A percentile compares a stretch with the other conserved stretches of the same genome.
These are phyloP conservation scores for Lucifuga dentata DNA, from an alignment of 2,113 vertebrate species.

Conservation along the genomic window DNA sequence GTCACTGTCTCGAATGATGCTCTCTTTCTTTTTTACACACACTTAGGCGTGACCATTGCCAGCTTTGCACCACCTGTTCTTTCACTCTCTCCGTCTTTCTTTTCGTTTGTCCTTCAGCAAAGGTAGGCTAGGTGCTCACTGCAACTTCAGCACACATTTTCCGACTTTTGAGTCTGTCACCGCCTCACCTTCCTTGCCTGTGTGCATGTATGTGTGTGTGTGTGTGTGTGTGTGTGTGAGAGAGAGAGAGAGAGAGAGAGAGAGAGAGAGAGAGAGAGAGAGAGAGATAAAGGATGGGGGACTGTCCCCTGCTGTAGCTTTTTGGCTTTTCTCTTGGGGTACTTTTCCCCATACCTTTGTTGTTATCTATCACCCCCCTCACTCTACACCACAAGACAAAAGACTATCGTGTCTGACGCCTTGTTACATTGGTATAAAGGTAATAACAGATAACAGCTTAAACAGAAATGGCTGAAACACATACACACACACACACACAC, in stretches of 20 bases:
- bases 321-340: slow-evolving; percentile 51
- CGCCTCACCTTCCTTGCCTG: slow-evolving; percentile 63
- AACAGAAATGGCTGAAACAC: no score
- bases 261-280: slow-evolving; percentile 12
- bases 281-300: slow-evolving; percentile 49
- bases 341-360: slow-evolving; percentile 71
- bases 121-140: slow-evolving; percentile 48
- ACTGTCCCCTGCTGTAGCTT: slow-evolving; percentile 57
- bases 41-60: not conserved
- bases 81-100: slow-evolving; percentile 15
- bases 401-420: slow-evolving; percentile 24
- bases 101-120: slow-evolving; percentile 38
- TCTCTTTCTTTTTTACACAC: slow-evolving; percentile 33
- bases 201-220: slow-evolving; percentile 26
- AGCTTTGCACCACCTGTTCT: slow-evolving; percentile 21
- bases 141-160: slow-evolving; percentile 51
- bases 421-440: no score
- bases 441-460: no score
- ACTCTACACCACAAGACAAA: slow-evolving; percentile 30
- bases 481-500: no score
- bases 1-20: slow-evolving; percentile 31
- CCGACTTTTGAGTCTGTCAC: slow-evolving; percentile 64
- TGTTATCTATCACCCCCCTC: slow-evolving; percentile 67
- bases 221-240: slow-evolving; percentile 21
- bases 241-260: slow-evolving; percentile 11